Evolutionary conservation across 2,797 vertebrate genomes (phyloP).

Genomic region (Muraenolepis orangiensis): DNA sequence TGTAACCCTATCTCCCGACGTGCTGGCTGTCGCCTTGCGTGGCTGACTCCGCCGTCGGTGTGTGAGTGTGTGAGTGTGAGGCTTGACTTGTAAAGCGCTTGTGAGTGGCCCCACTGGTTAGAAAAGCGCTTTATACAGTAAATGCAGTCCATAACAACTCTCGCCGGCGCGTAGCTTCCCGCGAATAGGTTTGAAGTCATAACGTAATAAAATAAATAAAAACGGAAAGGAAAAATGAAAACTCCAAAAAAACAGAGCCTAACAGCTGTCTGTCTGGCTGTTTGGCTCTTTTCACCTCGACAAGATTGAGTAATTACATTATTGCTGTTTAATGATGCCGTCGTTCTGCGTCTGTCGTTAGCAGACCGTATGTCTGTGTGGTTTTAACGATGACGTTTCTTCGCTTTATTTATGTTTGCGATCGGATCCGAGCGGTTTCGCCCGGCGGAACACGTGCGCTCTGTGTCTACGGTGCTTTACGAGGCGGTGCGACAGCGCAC

Average conservation of each 20-base stretch:
- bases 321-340: background rate
- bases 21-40: no score
- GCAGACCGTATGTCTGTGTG: background rate
- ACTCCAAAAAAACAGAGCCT: background rate
- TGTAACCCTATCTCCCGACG: no score
- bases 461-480: background rate
- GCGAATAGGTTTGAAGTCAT: background rate
- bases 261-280: background rate
- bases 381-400: background rate
- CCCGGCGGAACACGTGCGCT: background rate
- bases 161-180: no score
- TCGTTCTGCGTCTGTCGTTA: background rate
- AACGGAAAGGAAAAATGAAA: no score
- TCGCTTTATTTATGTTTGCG: background rate
- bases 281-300: background rate
- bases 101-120: no score
- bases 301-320: background rate
- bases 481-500: background rate
- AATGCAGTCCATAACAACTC: no score
- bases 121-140: no score
- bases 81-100: no score
- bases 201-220: no score
- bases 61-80: no score
- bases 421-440: background rate
- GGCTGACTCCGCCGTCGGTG: no score